phyloP scores from a whole-genome alignment of 2,797 vertebrate genomes.

The Coracias cyanogaster region DNA sequence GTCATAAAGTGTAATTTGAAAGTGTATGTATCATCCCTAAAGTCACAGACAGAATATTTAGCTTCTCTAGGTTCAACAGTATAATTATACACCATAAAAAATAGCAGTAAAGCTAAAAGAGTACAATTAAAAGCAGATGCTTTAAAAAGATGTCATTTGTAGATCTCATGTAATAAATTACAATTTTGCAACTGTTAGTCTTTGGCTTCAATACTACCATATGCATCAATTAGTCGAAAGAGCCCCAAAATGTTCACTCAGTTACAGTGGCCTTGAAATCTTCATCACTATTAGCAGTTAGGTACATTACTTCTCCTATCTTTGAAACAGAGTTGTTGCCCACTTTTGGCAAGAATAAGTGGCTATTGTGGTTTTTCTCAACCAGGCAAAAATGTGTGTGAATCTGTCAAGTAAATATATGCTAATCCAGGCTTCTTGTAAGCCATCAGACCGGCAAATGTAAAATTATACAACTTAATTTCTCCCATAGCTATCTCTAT shows the following conservation, averaged over 20 bases:
- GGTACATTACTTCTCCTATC: neutral
- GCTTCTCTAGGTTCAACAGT: neutral
- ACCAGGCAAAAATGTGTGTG: neutral
- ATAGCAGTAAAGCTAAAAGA: neutral
- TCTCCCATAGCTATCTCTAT: neutral
- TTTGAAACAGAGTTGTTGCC: neutral
- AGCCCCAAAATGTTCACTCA: neutral
- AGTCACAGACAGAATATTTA: neutral
- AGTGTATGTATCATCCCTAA: neutral
- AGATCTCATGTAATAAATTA: neutral
- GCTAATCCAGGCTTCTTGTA: neutral
- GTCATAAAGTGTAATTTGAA: neutral
- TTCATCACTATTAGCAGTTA: neutral
- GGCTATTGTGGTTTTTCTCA: neutral
- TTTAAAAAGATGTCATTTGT: neutral
- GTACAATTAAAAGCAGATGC: neutral
- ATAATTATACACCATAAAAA: neutral
- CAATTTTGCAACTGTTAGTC: neutral
- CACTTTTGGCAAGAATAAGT: neutral
- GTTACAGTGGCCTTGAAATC: neutral
- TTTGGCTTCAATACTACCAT: no score
- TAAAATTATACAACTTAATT: neutral
- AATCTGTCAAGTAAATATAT: neutral
- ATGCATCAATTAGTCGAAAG: neutral
- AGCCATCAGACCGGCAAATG: neutral